A percentile compares a stretch with the other conserved stretches of the same genome.
phyloP scores from a whole-genome alignment of 2,888 invertebrate species.

The Sesamia inferens region DNA sequence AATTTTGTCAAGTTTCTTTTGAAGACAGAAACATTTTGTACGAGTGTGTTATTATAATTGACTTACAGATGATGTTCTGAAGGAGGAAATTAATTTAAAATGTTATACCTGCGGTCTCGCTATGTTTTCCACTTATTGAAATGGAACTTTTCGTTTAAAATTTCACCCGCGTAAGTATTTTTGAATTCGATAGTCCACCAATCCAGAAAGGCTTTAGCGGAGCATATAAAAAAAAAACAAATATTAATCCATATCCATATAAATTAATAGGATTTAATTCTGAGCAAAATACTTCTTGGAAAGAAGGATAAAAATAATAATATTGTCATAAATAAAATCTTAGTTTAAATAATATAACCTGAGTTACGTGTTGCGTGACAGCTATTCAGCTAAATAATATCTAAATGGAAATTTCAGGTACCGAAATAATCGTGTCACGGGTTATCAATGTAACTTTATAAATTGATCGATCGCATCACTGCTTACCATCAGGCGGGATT shows the following conservation, averaged over 20 bases:
- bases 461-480: too few species aligned
- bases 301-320: not conserved
- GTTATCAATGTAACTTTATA: slow-evolving; percentile 16
- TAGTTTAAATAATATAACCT: not conserved
- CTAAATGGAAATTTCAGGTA: slow-evolving; percentile 29
- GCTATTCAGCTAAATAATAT: slow-evolving; percentile 16
- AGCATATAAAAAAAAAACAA: too few species aligned
- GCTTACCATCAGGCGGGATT: too few species aligned
- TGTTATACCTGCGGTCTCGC: not conserved
- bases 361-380: not conserved
- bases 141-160: not conserved
- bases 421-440: slow-evolving; percentile 18
- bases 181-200: too few species aligned
- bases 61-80: slow-evolving; percentile 16
- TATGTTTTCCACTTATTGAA: slow-evolving; percentile 1
- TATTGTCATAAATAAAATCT: not conserved
- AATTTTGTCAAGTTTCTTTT: slow-evolving; percentile 54
- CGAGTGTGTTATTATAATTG: slow-evolving; percentile 44
- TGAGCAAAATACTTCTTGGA: too few species aligned
- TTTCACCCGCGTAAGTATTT: too few species aligned
- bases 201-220: too few species aligned
- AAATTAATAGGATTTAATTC: too few species aligned
- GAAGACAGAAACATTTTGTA: slow-evolving; percentile 23
- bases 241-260: too few species aligned
- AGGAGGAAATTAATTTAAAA: slow-evolving; percentile 21